Evolutionary conservation across 2,113 vertebrate genomes (phyloP), one percentile per base, ranked within the genome.

Genomic region (Tenebrosternarchus preto): DNA sequence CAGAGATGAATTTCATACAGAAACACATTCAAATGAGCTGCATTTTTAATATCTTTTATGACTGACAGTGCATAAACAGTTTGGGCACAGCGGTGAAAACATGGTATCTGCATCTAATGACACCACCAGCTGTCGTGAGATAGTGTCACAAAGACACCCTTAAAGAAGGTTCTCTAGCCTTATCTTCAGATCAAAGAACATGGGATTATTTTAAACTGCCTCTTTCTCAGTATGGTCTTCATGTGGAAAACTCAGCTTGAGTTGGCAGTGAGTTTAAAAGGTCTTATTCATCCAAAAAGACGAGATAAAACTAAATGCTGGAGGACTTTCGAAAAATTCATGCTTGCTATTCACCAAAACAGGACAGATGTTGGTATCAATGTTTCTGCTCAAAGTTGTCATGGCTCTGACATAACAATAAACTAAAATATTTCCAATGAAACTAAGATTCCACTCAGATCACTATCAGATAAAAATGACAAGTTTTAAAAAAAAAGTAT

Each of bases 1-100:
- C 24, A 56, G 46, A 56, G 11, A 66, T 66, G 60, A 43, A 43
- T 57, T 66, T 67, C 66, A 80, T 80, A 66, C 78, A 80, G n/a
- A 80, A 25, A 29, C 17, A 29, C 2, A 29, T 53, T 17, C 36
- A 57, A 17, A 80, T 29, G 27, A 73, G 66, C 24, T 55, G 39
- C 12, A 24, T 55, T 53, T 80, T 80, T 73, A 55, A 73, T 63
- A 73, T 63, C 57, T 63, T 39, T 3, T 27, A 53, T 73, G 57
- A 63, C 69, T 68, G 69, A 63, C 55, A 55, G n/a, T 3, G 19
- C 29, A 4, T 63, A 55, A 63, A 69, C 68, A 61, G 73, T 73
- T 63, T 31, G 0, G 12, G 57, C 68, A 55, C n/a, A 17, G 57
- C 63, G 66, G 66, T 73, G 70, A 80, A 74, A 66, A 73, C 27